Evolutionary conservation across 2,888 invertebrate genomes (phyloP).

Genomic region (Pelosia muscerda): DNA sequence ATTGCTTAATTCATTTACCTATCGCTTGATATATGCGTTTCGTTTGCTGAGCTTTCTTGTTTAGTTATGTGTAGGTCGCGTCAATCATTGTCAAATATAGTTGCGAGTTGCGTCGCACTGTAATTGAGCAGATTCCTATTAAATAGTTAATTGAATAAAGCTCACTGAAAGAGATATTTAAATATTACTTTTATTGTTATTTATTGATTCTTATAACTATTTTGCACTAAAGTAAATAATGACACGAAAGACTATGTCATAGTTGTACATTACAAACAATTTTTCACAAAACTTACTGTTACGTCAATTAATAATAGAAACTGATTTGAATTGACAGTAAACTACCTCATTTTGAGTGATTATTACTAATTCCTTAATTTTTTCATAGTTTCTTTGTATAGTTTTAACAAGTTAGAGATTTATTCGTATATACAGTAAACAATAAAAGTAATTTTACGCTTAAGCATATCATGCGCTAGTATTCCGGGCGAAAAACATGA

Average conservation of each 20-base stretch:
- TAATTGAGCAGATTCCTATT: background rate
- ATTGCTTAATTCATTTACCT: conserved; percentile 52
- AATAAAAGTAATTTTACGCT: background rate
- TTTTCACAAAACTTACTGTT: no score
- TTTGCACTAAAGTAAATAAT: background rate
- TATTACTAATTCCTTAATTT: no score
- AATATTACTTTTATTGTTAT: background rate
- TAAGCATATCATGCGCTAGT: background rate
- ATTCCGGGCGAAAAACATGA: no score
- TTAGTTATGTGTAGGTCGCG: conserved; percentile 19
- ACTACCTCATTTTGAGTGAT: background rate
- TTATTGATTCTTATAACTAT: no score
- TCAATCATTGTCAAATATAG: background rate
- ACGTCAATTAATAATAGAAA: background rate
- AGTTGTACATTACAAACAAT: no score
- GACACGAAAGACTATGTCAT: background rate
- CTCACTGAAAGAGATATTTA: background rate
- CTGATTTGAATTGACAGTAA: background rate
- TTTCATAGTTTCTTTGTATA: no score
- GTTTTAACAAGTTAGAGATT: background rate
- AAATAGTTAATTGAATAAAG: background rate
- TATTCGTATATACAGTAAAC: background rate
- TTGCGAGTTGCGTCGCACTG: background rate
- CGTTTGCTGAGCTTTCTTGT: conserved; percentile 40
- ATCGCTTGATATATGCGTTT: conserved; percentile 46